Evolutionary conservation across 2,113 vertebrate genomes (phyloP).

Genomic region (Onychostoma macrolepis): DNA sequence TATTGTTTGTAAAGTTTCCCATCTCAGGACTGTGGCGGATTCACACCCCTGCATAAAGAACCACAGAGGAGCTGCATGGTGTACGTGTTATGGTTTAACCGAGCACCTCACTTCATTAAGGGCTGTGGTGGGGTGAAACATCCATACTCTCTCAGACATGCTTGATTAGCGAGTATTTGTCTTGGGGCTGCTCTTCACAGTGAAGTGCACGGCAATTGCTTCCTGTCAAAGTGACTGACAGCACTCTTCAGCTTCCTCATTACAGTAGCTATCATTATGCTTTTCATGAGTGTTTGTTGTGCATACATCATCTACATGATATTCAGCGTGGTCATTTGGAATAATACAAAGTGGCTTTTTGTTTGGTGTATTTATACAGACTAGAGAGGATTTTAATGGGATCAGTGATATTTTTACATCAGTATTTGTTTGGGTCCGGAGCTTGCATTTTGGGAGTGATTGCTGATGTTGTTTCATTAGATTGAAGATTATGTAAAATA

Average conservation of each 20-base stretch:
- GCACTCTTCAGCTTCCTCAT: constrained; percentile 13
- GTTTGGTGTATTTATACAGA: not conserved
- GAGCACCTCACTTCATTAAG: constrained; percentile 9
- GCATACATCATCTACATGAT: constrained; percentile 12
- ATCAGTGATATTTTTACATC: not conserved
- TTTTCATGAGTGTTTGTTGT: constrained; percentile 15
- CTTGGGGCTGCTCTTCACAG: constrained; percentile 13
- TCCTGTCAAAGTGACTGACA: constrained; percentile 22
- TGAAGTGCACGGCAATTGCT: constrained; percentile 4
- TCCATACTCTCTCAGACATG: constrained; percentile 30
- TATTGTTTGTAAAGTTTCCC: not conserved
- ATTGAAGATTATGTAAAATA: not conserved
- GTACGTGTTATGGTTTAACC: not conserved
- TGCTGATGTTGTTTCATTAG: not conserved
- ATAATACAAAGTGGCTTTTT: not conserved
- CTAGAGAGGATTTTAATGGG: not conserved
- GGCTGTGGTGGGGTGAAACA: constrained; percentile 14
- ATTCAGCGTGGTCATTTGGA: not conserved
- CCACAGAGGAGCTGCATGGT: not conserved
- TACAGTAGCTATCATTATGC: constrained; percentile 6
- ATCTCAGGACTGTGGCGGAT: not conserved
- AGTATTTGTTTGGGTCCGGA: not conserved
- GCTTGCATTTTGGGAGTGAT: not conserved
- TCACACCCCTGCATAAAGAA: not conserved
- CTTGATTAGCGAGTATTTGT: constrained; percentile 21